Percentiles rank a stretch among this genome's conserved stretches.
Evolutionary conservation across 2,888 invertebrate genomes (phyloP).

Genomic region (Caenorhabditis sp.): DNA sequence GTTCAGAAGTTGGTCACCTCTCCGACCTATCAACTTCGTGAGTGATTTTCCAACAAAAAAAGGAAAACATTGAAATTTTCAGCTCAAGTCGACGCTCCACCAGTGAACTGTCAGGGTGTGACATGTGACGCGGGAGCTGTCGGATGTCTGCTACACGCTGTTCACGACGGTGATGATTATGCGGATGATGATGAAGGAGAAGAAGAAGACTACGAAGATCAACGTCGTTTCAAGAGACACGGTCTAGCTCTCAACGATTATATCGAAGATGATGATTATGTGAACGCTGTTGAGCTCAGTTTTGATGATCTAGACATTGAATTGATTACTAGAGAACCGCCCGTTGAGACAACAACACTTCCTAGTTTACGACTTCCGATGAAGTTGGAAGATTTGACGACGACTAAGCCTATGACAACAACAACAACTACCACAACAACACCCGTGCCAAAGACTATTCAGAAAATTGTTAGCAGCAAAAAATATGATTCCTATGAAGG

Average conservation of each 20-base stretch:
- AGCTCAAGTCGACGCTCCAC: slow-evolving; percentile 36
- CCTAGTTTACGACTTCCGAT: slow-evolving; percentile 35
- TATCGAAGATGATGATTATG: slow-evolving; percentile 42
- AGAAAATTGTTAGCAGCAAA: background rate
- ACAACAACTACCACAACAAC: slow-evolving; percentile 32
- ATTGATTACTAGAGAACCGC: slow-evolving; percentile 23
- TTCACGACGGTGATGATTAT: slow-evolving; percentile 25
- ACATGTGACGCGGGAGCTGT: slow-evolving; percentile 46
- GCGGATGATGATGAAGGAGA: slow-evolving; percentile 40
- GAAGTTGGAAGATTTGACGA: slow-evolving; percentile 30
- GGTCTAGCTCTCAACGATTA: slow-evolving; percentile 29
- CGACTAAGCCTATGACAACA: slow-evolving; percentile 25
- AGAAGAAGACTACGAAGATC: slow-evolving; percentile 28
- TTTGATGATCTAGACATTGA: slow-evolving; percentile 43
- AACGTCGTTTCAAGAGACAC: slow-evolving; percentile 11
- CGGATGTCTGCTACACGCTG: slow-evolving; percentile 47
- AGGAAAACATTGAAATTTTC: too few relatives aligned
- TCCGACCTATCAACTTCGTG: slow-evolving; percentile 39
- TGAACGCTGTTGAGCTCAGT: slow-evolving; percentile 41
- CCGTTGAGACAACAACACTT: slow-evolving; percentile 20
- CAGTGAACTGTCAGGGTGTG: slow-evolving; percentile 43
- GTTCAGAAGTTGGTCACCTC: slow-evolving; percentile 46
- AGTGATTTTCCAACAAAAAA: too few relatives aligned
- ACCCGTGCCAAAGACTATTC: background rate
- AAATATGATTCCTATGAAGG: slow-evolving; percentile 3